Evolutionary conservation across 2,113 vertebrate species (phyloP), one percentile per base, ranked within the genome.

Genomic region (Nesoenas mayeri): DNA sequence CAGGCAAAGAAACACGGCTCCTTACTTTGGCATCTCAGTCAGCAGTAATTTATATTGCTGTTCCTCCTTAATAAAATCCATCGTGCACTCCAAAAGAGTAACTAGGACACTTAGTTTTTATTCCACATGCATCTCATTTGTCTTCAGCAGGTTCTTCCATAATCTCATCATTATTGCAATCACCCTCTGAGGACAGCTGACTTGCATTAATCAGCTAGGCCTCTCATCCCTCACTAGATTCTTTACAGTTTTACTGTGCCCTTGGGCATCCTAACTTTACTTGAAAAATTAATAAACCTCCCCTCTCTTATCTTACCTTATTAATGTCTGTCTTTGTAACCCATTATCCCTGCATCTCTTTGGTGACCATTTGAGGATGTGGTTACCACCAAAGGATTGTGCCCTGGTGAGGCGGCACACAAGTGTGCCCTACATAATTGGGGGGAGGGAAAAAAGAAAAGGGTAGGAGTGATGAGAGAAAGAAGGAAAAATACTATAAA

Each of bases 231-330:
- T 98, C 97, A 98, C 98, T 96, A 96, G 98, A 96, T 98, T 98
- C 98, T 98, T 97, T 98, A 98, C 98, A 98, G 97, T 98, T 98
- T 98, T 98, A 98, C 98, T 97, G 93, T 97, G 97, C 98, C 98
- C 98, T 96, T 96, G 98, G 98, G 98, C 97, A 97, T 97, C 98
- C 98, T 98, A 98, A 98, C 98, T 98, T 97, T 98, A 97, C 97
- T 97, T 98, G 98, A 98, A 98, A 98, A 98, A 98, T 98, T 98
- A 98, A 98, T 98, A 98, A 98, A 98, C 98, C 98, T 98, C 97
- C 98, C 98, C 97, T 98, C 97, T 98, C 98, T 98, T 98, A 98
- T 98, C 97, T 97, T 98, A 97, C 97, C 98, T 98, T 98, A 98
- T 98, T 98, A 98, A 98, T 98, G 98, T 98, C 98, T 98, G 98